Conservation (phyloP, 1,140 invertebrate genomes). For the Drosophila elegans region DNA sequence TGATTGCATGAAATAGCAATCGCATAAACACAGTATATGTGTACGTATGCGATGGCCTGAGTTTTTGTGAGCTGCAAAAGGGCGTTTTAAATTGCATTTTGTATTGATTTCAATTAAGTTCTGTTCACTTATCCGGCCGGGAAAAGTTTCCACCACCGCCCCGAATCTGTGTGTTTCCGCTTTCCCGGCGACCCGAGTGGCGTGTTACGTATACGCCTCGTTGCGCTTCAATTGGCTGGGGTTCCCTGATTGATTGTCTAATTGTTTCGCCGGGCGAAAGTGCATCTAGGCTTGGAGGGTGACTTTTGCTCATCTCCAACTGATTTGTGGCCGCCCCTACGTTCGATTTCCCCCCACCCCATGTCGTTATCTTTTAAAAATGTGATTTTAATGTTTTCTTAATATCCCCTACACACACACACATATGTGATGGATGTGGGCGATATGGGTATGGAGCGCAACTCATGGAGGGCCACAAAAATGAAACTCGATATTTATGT, state of each 20-base stretch:
- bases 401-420: conserved; percentile 39
- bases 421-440: conserved; percentile 7
- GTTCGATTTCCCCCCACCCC: no score
- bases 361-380: conserved; percentile 64
- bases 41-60: background rate
- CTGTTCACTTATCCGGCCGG: conserved; percentile 1
- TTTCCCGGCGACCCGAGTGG: background rate
- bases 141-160: conserved; percentile 8
- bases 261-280: conserved; percentile 34
- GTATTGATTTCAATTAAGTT: conserved; percentile 68
- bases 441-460: conserved; percentile 21
- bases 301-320: background rate
- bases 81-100: conserved; percentile 61
- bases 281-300: background rate
- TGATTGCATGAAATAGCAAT: no score
- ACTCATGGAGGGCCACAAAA: conserved; percentile 19
- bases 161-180: background rate
- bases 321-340: background rate
- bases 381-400: conserved; percentile 72
- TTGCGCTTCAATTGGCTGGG: conserved; percentile 39
- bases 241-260: conserved; percentile 54
- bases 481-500: conserved; percentile 56
- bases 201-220: conserved; percentile 48
- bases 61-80: background rate
- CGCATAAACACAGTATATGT: background rate